These are phyloP conservation scores for Calosoma granatense DNA, from an alignment of 1,140 invertebrate genomes.

Conservation along the genomic window DNA sequence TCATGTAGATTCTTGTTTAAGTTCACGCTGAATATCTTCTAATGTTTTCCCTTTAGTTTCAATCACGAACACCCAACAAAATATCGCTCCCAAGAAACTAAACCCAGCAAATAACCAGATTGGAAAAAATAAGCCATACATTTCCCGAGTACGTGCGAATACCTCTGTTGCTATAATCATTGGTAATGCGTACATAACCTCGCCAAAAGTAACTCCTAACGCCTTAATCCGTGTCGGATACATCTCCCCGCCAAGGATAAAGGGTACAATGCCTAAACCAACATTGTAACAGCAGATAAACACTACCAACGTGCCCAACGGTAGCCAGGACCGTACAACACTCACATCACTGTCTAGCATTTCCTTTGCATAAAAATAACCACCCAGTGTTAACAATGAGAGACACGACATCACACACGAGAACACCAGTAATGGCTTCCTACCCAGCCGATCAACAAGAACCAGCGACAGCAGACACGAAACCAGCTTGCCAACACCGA, in stretches of 20 bases:
- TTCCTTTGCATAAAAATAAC: not conserved
- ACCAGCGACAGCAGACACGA: not conserved
- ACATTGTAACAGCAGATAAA: not conserved
- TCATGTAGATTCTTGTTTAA: no score
- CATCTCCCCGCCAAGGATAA: not conserved
- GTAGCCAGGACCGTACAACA: not conserved
- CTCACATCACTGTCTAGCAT: not conserved
- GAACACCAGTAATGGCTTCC: not conserved
- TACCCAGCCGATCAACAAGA: not conserved
- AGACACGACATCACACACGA: not conserved
- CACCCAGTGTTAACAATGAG: not conserved
- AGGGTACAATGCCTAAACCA: not conserved
- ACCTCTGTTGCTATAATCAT: not conserved
- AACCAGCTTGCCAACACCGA: not conserved
- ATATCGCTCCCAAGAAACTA: not conserved
- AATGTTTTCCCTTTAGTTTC: constrained; percentile 2
- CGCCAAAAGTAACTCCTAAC: not conserved
- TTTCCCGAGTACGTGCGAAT: not conserved
- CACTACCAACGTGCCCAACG: not conserved
- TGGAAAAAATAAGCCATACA: not conserved
- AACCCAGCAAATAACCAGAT: not conserved
- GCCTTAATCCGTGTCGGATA: not conserved
- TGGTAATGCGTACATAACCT: not conserved
- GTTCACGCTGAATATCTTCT: not conserved
- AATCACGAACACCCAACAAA: not conserved